Conservation (phyloP, 1,140 invertebrate species). For the Camponotus vicinus region DNA sequence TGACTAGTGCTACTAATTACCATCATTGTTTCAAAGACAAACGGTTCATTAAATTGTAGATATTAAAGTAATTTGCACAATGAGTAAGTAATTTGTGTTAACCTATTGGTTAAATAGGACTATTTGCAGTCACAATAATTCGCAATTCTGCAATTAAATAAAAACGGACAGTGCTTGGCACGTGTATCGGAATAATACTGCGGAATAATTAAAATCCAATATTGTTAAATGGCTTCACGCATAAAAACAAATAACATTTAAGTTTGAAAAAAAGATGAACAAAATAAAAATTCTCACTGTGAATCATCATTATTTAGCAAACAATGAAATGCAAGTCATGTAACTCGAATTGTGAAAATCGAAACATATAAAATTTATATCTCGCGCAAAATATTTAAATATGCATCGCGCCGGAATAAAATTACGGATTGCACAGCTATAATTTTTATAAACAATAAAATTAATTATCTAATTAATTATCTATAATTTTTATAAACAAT, state of each 20-base stretch:
- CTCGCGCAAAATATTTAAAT: slow-evolving; percentile 11
- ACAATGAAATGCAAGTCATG: not conserved
- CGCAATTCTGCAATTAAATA: not conserved
- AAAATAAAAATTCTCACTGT: not conserved
- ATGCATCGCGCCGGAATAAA: slow-evolving; percentile 3
- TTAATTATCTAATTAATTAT: too few relatives aligned
- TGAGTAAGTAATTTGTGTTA: slow-evolving; percentile 1
- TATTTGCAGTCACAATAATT: not conserved
- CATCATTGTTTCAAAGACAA: slow-evolving; percentile 20
- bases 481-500: slow-evolving; percentile 57
- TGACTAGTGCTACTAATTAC: not conserved
- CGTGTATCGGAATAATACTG: slow-evolving; percentile 4
- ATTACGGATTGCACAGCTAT: slow-evolving; percentile 36
- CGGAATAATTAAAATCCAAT: slow-evolving; percentile 9
- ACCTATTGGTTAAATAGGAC: not conserved
- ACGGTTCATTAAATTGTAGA: slow-evolving; percentile 36
- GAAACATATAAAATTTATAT: not conserved
- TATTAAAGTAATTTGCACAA: not conserved
- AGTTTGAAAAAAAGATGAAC: not conserved
- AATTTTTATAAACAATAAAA: slow-evolving; percentile 52
- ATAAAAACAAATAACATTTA: not conserved
- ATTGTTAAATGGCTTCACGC: not conserved
- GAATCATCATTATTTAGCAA: not conserved
- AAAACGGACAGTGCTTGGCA: not conserved
- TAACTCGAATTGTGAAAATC: not conserved